Conservation (phyloP, 2,797 vertebrate species). For the Chelonia mydas region DNA sequence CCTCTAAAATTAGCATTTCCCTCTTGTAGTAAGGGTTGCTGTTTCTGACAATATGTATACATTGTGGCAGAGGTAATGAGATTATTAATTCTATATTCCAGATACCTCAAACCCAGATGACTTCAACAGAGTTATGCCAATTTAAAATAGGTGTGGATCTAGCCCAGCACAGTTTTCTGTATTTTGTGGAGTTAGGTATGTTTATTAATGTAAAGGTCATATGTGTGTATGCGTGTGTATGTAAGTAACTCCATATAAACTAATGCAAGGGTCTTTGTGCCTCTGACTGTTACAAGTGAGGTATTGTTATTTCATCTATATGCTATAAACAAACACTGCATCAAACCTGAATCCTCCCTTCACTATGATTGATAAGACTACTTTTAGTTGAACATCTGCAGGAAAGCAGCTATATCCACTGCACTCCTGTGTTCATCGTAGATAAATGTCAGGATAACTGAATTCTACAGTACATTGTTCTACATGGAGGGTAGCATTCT, state of each 20-base stretch:
- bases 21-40: not conserved
- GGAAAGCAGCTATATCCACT: not conserved
- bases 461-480: not conserved
- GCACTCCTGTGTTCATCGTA: not conserved
- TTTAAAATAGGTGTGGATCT: not conserved
- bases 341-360: not conserved
- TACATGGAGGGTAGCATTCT: not conserved
- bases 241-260: not conserved
- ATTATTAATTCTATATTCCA: not conserved
- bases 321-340: not conserved
- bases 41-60: not conserved
- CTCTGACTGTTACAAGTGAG: not conserved
- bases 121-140: not conserved
- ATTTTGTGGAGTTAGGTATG: not conserved
- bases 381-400: not conserved
- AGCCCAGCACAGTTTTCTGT: not conserved
- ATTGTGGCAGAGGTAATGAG: rapidly evolving
- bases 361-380: rapidly evolving
- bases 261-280: not conserved
- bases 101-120: not conserved
- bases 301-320: not conserved
- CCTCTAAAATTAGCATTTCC: not conserved
- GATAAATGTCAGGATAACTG: not conserved
- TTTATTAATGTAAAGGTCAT: not conserved
- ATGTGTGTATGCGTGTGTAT: not conserved